Conservation (phyloP, 2,797 vertebrate genomes). For the Pampus argenteus region DNA sequence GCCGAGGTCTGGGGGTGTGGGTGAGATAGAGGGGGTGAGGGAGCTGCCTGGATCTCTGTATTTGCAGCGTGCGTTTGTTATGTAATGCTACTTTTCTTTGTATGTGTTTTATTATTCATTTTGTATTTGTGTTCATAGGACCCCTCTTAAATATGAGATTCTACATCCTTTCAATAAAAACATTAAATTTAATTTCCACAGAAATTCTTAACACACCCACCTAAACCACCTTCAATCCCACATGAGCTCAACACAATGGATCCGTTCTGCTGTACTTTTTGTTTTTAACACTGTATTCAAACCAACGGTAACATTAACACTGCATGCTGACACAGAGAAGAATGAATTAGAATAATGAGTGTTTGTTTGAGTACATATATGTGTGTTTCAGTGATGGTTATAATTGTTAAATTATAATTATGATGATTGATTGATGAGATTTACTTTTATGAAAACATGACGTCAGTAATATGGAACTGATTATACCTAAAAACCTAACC, state of each 20-base stretch:
- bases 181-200: no score
- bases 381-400: background rate
- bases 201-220: slow-evolving; percentile 17
- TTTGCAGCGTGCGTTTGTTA: no score
- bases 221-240: slow-evolving; percentile 25
- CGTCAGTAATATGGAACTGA: slow-evolving; percentile 3
- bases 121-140: no score
- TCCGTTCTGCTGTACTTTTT: background rate
- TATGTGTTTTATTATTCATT: no score
- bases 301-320: slow-evolving; percentile 16
- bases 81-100: no score
- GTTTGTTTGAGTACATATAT: background rate
- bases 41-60: no score
- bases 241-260: slow-evolving; percentile 1
- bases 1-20: no score
- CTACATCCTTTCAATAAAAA: no score
- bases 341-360: background rate
- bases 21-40: no score
- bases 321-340: background rate
- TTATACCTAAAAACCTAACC: background rate
- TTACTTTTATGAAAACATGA: background rate
- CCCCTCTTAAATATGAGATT: no score
- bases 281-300: background rate
- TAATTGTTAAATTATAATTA: no score
- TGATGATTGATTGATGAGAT: no score